Conservation (phyloP, 2,888 invertebrate species). For the Ophion slaviceki region DNA sequence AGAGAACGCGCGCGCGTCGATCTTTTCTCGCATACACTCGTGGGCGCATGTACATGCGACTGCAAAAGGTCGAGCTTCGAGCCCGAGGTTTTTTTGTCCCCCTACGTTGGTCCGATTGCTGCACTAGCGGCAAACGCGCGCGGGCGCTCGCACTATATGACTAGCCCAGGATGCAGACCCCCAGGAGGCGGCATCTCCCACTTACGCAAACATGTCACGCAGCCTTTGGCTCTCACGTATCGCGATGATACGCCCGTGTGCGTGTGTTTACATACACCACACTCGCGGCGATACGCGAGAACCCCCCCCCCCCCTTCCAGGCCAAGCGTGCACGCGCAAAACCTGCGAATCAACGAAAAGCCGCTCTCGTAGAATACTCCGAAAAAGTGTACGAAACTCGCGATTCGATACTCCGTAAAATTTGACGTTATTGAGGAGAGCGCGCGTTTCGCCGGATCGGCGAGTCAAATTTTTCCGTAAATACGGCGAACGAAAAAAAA, state of each 20-base stretch:
- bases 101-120: conserved; percentile 58
- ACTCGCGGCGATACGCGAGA: not conserved
- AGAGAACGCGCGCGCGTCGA: not conserved
- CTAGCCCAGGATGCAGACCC: conserved; percentile 25
- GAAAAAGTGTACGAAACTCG: too few relatives aligned
- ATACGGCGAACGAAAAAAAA: too few relatives aligned
- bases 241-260: not conserved
- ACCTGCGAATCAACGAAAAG: too few relatives aligned
- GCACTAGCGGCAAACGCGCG: conserved; percentile 26
- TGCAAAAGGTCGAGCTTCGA: conserved; percentile 27
- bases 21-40: not conserved
- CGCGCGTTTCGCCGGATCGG: too few relatives aligned
- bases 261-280: not conserved
- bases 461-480: too few relatives aligned
- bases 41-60: not conserved
- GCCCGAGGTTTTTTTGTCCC: conserved; percentile 29
- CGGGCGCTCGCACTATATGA: not conserved
- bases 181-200: conserved; percentile 10
- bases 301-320: too few relatives aligned
- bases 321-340: too few relatives aligned
- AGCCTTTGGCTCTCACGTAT: conserved; percentile 31
- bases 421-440: too few relatives aligned
- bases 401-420: too few relatives aligned
- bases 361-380: too few relatives aligned
- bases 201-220: conserved; percentile 57